Evolutionary conservation across 92 coral and sea anemone species (phyloP), one percentile per base, ranked within the genome.

Genomic region (Actinostola sp.): DNA sequence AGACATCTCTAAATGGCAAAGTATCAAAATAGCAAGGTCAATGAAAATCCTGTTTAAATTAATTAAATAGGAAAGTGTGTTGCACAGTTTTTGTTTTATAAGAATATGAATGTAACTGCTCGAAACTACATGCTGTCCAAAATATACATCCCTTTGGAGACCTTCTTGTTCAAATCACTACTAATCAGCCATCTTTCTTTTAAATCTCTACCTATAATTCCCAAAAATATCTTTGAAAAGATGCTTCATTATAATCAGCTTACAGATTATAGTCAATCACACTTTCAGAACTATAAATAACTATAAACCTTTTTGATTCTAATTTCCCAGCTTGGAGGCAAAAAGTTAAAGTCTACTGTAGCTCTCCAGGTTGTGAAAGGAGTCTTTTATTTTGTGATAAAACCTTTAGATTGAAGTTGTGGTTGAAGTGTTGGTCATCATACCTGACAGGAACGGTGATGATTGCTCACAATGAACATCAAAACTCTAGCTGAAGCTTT

Each of bases 141-240:
- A 27, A 12, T 13, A 27, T 2, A 10, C 26, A 57, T 28, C 17
- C 13, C 10, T 57, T 13, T 57, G 10, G 38, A 57, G 21, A 5
- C 28, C 25, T 1, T 53, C 25, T 3, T 31, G 8, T 15, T 49
- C n/a, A 21, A 8, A 49, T 49, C 14, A 27, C 63, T 57, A 21
- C 63, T 57, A 21, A 57, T 57, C 63, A 3, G 5, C 39, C 25
- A 57, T 57, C 63, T 57, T 57, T 57, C 11, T 23, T 57, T 57
- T 13, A 29, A 57, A 26, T 57, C 39, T 57, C 38, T 19, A 3
- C 63, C 2, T n/a, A 23, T 20, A 21, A 21, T 4, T 4, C 63
- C 36, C n/a, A 3, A 57, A 57, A 21, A 26, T 57, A 36, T 57
- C 1, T 30, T 57, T 57, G 25, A 13, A 57, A 57, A 30, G n/a